These are phyloP conservation scores for Rhinoderma darwinii DNA, from an alignment of 2,113 vertebrate species.

Conservation along the genomic window DNA sequence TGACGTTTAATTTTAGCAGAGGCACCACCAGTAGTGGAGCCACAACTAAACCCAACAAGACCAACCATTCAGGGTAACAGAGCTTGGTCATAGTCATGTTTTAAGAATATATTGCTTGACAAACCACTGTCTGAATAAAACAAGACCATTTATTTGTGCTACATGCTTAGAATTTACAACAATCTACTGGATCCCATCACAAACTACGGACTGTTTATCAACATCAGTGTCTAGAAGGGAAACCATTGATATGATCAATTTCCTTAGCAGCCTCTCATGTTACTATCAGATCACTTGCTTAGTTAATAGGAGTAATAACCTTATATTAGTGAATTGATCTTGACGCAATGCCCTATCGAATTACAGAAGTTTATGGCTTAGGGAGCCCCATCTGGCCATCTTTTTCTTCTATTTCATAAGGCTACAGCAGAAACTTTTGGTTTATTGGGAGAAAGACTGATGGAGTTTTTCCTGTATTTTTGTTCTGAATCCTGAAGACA, in stretches of 20 bases:
- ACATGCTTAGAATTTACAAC: too few species aligned
- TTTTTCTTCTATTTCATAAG: background rate
- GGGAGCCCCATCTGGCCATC: background rate
- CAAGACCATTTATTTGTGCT: too few species aligned
- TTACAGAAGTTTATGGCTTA: background rate
- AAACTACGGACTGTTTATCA: background rate
- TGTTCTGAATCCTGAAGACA: background rate
- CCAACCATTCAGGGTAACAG: too few species aligned
- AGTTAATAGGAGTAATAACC: background rate
- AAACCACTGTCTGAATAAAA: background rate
- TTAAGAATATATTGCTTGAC: too few species aligned
- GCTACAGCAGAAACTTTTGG: background rate
- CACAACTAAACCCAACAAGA: too few species aligned
- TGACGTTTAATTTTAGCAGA: too few species aligned
- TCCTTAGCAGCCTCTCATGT: background rate
- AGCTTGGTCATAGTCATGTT: too few species aligned
- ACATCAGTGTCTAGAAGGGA: background rate
- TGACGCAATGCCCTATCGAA: background rate
- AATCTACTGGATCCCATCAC: background rate
- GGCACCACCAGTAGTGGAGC: too few species aligned
- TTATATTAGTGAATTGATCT: background rate
- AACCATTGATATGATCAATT: background rate
- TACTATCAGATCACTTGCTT: background rate
- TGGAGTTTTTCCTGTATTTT: background rate
- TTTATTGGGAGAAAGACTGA: background rate